Evolutionary conservation across 2,113 vertebrate genomes (phyloP).

Genomic region (Platycercus adscitus): DNA sequence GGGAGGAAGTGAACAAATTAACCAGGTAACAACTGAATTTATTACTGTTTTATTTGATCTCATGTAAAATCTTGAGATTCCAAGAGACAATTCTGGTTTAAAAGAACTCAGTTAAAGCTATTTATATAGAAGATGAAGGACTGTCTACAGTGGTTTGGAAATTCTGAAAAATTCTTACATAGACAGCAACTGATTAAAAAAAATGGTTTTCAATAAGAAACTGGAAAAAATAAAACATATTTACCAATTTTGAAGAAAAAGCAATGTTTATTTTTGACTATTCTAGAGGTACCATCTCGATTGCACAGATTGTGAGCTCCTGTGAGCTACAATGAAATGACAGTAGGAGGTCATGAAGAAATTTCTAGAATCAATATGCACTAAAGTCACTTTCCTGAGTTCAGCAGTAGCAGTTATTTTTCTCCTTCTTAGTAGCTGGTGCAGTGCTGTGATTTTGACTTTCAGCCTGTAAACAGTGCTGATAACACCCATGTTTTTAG

Average conservation of each 20-base stretch:
- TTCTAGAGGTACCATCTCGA: not conserved
- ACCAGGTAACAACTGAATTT: not conserved
- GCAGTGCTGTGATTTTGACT: too few species aligned
- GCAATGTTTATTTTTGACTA: accelerated
- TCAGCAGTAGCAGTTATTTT: too few species aligned
- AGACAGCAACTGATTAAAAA: not conserved
- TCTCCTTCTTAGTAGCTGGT: too few species aligned
- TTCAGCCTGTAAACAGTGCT: too few species aligned
- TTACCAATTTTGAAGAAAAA: not conserved
- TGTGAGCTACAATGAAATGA: not conserved
- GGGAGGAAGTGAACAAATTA: not conserved
- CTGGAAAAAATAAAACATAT: not conserved
- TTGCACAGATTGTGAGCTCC: not conserved
- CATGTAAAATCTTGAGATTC: not conserved
- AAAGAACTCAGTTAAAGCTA: not conserved
- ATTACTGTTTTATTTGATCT: not conserved
- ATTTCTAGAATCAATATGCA: not conserved
- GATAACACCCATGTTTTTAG: too few species aligned
- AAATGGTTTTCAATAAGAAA: not conserved
- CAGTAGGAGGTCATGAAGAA: not conserved
- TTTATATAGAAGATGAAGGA: not conserved
- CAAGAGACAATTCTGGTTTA: not conserved
- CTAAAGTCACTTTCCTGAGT: not conserved
- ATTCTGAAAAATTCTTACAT: not conserved
- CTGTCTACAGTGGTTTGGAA: not conserved